phyloP scores from a whole-genome alignment of 2,888 invertebrate species.

The Heliconius ethilla region DNA sequence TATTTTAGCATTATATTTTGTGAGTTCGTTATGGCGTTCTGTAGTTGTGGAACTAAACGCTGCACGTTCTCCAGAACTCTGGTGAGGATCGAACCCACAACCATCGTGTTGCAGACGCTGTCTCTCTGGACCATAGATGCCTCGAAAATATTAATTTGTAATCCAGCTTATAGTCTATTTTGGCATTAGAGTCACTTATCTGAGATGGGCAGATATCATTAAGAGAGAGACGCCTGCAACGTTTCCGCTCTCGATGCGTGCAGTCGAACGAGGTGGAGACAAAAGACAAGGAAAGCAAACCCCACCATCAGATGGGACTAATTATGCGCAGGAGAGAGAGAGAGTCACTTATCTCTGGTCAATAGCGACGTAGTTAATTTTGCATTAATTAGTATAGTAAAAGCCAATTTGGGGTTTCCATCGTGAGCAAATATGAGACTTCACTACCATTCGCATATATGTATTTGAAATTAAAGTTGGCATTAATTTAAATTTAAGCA shows the following conservation, averaged over 20 bases:
- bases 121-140: not conserved
- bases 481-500: constrained; percentile 14
- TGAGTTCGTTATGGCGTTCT: too few relatives aligned
- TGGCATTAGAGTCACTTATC: too few relatives aligned
- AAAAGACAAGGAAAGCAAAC: too few relatives aligned
- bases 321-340: too few relatives aligned
- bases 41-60: not conserved
- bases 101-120: not conserved
- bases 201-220: too few relatives aligned
- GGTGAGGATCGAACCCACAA: not conserved
- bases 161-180: not conserved
- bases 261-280: too few relatives aligned
- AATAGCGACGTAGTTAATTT: not conserved
- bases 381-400: not conserved
- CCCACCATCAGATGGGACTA: too few relatives aligned
- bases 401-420: not conserved
- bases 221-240: too few relatives aligned
- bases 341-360: too few relatives aligned
- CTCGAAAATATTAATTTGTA: not conserved
- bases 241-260: too few relatives aligned
- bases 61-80: not conserved
- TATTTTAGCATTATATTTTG: too few relatives aligned
- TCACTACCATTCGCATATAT: not conserved
- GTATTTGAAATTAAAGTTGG: constrained; percentile 4
- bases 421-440: not conserved